A percentile compares a stretch with the other conserved stretches of the same genome.
phyloP scores from a whole-genome alignment of 1,140 invertebrate species.

The Wiebesia pumilae region DNA sequence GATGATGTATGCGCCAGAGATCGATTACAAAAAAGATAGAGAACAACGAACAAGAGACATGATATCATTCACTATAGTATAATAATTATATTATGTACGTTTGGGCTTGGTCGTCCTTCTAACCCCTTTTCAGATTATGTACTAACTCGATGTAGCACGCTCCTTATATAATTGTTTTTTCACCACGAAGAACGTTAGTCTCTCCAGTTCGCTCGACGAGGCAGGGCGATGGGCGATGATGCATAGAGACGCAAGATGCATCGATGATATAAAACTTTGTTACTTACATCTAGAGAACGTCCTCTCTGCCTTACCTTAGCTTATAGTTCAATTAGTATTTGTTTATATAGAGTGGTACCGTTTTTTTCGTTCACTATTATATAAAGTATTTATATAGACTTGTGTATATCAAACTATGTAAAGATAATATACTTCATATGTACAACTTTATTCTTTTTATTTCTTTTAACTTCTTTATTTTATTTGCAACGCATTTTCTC shows the following conservation, averaged over 20 bases:
- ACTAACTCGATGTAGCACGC: conserved; percentile 54
- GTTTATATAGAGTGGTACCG: conserved; percentile 69
- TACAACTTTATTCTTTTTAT: conserved; percentile 66
- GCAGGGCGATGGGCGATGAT: conserved; percentile 61
- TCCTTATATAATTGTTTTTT: conserved; percentile 54
- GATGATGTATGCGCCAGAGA: conserved; percentile 65
- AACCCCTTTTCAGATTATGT: conserved; percentile 49
- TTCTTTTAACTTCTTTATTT: conserved; percentile 52
- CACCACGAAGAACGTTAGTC: conserved; percentile 49
- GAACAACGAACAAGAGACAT: conserved; percentile 58
- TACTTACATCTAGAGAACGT: conserved; percentile 70
- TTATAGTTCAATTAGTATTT: conserved; percentile 59
- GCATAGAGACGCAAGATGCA: conserved; percentile 67
- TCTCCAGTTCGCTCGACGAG: conserved; percentile 52
- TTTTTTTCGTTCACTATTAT: conserved; percentile 64
- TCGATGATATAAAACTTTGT: conserved; percentile 72
- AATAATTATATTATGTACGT: conserved; percentile 55
- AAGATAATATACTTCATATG: conserved; percentile 69
- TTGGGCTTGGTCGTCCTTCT: conserved; percentile 53
- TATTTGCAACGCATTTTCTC: conserved; percentile 46
- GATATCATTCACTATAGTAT: conserved; percentile 55
- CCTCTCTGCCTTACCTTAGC: conserved; percentile 61
- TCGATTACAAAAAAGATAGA: conserved; percentile 65
- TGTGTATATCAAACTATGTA: conserved; percentile 73
- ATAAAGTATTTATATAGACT: conserved; percentile 74